Conservation (phyloP, 1,140 invertebrate species). For the Drosophila parabipectinata region DNA sequence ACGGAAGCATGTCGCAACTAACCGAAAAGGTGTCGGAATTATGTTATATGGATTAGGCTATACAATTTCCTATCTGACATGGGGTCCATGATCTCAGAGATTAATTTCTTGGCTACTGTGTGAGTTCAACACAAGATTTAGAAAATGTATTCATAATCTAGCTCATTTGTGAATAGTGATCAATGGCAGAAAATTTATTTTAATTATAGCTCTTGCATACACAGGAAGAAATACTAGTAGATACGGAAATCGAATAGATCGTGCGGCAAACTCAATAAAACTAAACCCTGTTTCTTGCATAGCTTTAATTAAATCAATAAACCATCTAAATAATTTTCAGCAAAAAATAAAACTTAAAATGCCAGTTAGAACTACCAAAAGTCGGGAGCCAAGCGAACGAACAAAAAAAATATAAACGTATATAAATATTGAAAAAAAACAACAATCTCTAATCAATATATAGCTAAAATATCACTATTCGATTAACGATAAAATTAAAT, state of each 20-base stretch:
- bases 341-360: slow-evolving; percentile 27
- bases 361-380: slow-evolving; percentile 32
- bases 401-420: slow-evolving; percentile 7
- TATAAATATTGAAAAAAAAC: slow-evolving; percentile 9
- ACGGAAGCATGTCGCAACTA: slow-evolving; percentile 63
- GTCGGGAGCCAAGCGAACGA: slow-evolving; percentile 7
- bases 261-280: slow-evolving; percentile 26
- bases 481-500: slow-evolving; percentile 71
- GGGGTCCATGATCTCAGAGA: slow-evolving; percentile 51
- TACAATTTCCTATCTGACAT: slow-evolving; percentile 59
- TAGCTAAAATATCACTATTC: slow-evolving; percentile 71
- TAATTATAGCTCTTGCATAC: slow-evolving; percentile 69
- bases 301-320: slow-evolving; percentile 79
- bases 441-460: slow-evolving; percentile 43
- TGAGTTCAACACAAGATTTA: slow-evolving; percentile 68
- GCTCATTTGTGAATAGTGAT: slow-evolving; percentile 50
- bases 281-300: slow-evolving; percentile 24
- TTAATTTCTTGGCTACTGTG: slow-evolving; percentile 55
- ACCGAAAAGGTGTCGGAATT: slow-evolving; percentile 63
- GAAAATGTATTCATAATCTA: slow-evolving; percentile 37
- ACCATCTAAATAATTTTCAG: slow-evolving; percentile 60
- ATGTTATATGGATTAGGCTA: slow-evolving; percentile 48
- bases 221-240: slow-evolving; percentile 56
- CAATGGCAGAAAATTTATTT: slow-evolving; percentile 31
- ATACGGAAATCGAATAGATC: slow-evolving; percentile 66